phyloP scores from a whole-genome alignment of 2,797 vertebrate genomes.

The Cuculus canorus region DNA sequence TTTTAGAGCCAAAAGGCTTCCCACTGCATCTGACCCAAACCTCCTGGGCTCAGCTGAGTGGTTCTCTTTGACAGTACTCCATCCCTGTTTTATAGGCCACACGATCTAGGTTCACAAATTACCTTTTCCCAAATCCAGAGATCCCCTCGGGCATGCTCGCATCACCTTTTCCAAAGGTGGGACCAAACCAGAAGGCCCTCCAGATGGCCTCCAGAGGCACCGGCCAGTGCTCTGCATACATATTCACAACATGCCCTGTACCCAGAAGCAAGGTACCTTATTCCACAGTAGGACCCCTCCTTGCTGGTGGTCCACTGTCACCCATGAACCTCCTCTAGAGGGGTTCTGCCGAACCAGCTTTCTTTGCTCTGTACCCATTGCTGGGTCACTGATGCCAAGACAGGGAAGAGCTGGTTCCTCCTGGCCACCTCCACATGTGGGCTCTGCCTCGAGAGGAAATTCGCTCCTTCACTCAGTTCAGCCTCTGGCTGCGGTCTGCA shows the following conservation, averaged over 20 bases:
- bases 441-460: not conserved
- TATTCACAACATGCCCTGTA: no score
- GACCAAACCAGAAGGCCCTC: not conserved
- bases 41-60: not conserved
- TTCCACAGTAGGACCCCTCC: not conserved
- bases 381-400: fast-evolving
- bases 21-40: not conserved
- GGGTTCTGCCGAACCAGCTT: not conserved
- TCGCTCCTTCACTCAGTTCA: fast-evolving
- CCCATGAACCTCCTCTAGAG: not conserved
- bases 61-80: not conserved
- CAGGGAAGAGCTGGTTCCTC: not conserved
- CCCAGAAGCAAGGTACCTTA: not conserved
- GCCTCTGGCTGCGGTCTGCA: not conserved
- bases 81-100: not conserved
- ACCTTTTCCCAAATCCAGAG: not conserved
- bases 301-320: not conserved
- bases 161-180: not conserved
- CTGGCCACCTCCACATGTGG: fast-evolving
- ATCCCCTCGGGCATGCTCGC: not conserved
- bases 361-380: not conserved
- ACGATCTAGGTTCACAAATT: not conserved
- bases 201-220: not conserved
- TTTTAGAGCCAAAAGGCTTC: not conserved
- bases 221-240: fast-evolving